Evolutionary conservation across 2,797 vertebrate species (phyloP), one percentile per base, ranked within the genome.

Genomic region (Gymnoscopelus microlampas): DNA sequence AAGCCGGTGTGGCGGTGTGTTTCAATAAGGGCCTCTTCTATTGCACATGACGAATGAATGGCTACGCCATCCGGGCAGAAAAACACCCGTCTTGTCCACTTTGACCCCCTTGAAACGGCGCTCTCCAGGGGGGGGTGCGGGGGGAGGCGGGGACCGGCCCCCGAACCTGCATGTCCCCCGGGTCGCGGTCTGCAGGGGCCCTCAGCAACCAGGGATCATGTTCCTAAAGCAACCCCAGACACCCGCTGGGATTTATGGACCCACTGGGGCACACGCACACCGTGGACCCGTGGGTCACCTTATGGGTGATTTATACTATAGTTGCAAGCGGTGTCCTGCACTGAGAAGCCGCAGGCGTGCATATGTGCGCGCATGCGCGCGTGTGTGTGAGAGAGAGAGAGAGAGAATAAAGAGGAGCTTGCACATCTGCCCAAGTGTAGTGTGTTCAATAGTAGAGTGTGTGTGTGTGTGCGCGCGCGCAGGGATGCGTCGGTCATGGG

Each of bases 201-300:
- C 78, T 66, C 76, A 48, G 71, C 11, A 58, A 50, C 75, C 68
- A 5, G 53, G 53, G 73, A 82, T 89, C 78, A 63, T 77, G 80
- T 86, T 89, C 79, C 81, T 72, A 77, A 84, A 85, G 32, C 81
- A 79, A 87, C 83, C 75, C 70, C 69, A 71, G 67, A 78, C 74
- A 53, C 76, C 81, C 82, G 79, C 14, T 0, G 86, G 83, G 81
- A 83, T 83, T 88, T 74, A 84, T 77, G 73, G 74, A 81, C 56
- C 73, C 69, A 5, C 48, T 66, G 53, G 32, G 65, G 32, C 4
- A 12, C 53, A 74, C 39, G 70, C 53, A 58, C 76, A 82, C 71
- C 74, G 80, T 11, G 24, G 72, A 81, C 68, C 29, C 19, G 1
- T 35, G 74, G 76, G 74, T 89, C 60, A 62, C 54, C 70, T 80